Evolutionary conservation across 1,140 invertebrate genomes (phyloP), one percentile per base, ranked within the genome.

Genomic region (Pentalonia nigronervosa): DNA sequence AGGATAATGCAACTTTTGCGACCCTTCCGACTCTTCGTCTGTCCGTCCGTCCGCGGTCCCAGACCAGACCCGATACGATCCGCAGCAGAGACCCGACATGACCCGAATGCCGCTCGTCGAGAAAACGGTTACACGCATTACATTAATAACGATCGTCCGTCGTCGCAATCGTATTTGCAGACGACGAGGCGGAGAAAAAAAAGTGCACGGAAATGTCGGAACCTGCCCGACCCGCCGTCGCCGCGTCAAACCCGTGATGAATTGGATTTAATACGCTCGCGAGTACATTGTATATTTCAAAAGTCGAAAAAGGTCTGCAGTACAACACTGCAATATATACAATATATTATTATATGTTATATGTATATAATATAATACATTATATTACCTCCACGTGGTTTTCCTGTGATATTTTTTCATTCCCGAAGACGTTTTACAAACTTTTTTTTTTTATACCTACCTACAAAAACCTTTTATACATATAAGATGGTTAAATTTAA

Each of bases 121-220:
- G 56, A 91, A 67, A 81, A 67, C 67, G 60, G 90, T 91, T 91
- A 50, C 47, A 88, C 30, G 23, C 30, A 17, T 91, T 91, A 91
- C 60, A 91, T 91, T 81, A 91, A 91, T 91, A 91, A 91, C 90
- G 45, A 50, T 76, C 30, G 34, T 45, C 36, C 36, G 89, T 87
- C 23, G 86, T 48, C 7, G 7, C 9, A 34, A 4, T 45, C 41
- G 89, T 45, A 90, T 41, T 91, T 20, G 45, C 90, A 48, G 41
- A 76, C 41, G 17, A 91, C 36, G 53, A 90, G 25, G 9, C 3
- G 0, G 50, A 88, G 47, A 88, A 34, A 21, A 90, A 45, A 76
- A 17, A 30, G 17, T 9, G 30, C 30, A 50, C 30, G 1, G 47
- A 14, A 50, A 87, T 11, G 30, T 45, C 25, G 4, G 4, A 41